Evolutionary conservation across 2,888 invertebrate species (phyloP).

Genomic region (Metallyticus violacea): DNA sequence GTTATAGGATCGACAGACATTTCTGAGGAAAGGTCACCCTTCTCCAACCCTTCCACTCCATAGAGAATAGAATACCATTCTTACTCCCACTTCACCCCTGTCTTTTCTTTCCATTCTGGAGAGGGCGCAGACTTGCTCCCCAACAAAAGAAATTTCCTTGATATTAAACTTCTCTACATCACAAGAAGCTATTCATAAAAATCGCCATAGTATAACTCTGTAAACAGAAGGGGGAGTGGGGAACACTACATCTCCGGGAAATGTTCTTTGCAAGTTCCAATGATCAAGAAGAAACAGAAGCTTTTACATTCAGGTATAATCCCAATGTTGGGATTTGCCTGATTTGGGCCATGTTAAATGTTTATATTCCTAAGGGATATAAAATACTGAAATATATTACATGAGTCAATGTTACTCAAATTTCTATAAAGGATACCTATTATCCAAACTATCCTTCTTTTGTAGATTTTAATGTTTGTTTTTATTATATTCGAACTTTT

Average conservation of each 20-base stretch:
- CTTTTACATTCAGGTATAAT: too few relatives aligned
- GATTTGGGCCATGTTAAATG: too few relatives aligned
- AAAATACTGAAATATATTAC: too few relatives aligned
- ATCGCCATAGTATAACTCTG: background rate
- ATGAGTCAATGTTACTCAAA: too few relatives aligned
- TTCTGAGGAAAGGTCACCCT: conserved; percentile 10
- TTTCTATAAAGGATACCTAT: too few relatives aligned
- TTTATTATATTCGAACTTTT: too few relatives aligned
- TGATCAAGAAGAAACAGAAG: too few relatives aligned
- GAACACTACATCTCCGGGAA: background rate
- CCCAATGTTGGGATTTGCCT: too few relatives aligned
- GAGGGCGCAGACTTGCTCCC: background rate
- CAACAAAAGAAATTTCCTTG: background rate
- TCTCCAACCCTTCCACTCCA: background rate
- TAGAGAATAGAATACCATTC: background rate
- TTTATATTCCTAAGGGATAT: too few relatives aligned
- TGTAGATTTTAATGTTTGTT: too few relatives aligned
- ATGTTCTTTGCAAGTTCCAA: background rate
- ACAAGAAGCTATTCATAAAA: background rate
- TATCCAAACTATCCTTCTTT: too few relatives aligned
- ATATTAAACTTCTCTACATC: background rate
- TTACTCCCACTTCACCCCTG: background rate
- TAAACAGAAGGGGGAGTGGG: background rate
- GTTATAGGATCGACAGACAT: conserved; percentile 3
- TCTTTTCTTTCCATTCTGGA: background rate